phyloP scores from a whole-genome alignment of 2,888 invertebrate species.

The Philonicus albiceps region DNA sequence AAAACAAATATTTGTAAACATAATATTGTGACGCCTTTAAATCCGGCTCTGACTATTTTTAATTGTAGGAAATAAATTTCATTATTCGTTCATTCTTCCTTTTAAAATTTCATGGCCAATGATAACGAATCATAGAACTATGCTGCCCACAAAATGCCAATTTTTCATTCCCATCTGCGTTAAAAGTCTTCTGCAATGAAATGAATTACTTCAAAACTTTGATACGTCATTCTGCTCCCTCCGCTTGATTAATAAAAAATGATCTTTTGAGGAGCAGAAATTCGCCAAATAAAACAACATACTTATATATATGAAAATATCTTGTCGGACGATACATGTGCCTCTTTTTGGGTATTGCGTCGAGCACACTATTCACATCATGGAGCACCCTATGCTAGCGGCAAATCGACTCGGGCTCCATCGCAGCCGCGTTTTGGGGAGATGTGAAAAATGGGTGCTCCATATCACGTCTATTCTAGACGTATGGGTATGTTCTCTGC shows the following conservation, averaged over 20 bases:
- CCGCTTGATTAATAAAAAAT: slow-evolving; percentile 41
- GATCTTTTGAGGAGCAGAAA: slow-evolving; percentile 41
- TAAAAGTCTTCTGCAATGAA: neutral
- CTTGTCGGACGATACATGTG: neutral
- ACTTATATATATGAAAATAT: slow-evolving; percentile 40
- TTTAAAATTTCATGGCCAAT: neutral
- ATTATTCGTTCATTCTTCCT: neutral
- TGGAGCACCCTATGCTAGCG: neutral
- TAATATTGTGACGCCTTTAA: too few species aligned
- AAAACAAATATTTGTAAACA: too few species aligned
- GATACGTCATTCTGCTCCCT: neutral
- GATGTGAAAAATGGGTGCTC: neutral
- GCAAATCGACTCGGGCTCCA: neutral
- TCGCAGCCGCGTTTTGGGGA: neutral
- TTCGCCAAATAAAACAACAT: slow-evolving; percentile 6
- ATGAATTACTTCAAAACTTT: slow-evolving; percentile 43
- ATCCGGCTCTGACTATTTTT: too few species aligned
- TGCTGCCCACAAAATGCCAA: neutral
- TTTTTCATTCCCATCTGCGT: neutral
- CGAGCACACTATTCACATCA: neutral
- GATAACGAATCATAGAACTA: neutral
- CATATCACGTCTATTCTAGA: slow-evolving; percentile 23
- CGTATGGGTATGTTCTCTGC: neutral
- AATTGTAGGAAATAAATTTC: neutral
- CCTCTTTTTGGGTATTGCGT: neutral